Conservation (phyloP, 2,113 vertebrate species). For the Casuarius casuarius region DNA sequence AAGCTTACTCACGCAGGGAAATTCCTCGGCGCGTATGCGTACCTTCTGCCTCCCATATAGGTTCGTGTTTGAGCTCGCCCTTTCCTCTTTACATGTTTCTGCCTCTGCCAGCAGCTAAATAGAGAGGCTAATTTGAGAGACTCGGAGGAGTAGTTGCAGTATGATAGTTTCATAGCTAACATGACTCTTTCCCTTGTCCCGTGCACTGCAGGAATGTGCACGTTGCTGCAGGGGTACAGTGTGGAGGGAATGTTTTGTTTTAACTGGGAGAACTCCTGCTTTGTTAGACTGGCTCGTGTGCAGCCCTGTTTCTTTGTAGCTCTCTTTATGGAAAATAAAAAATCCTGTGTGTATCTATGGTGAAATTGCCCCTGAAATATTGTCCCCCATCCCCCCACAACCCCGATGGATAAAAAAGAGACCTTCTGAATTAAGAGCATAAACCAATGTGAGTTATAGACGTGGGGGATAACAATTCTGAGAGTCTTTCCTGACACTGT, state of each 20-base stretch:
- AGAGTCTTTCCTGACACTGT: neutral
- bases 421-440: neutral
- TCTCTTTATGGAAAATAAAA: neutral
- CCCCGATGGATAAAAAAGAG: neutral
- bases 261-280: neutral
- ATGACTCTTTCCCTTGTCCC: neutral
- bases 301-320: neutral
- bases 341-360: neutral
- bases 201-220: constrained; percentile 13
- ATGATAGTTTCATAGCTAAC: neutral
- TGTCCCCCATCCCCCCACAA: neutral
- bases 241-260: neutral
- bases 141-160: neutral
- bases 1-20: neutral
- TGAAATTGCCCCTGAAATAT: neutral
- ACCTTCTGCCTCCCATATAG: neutral
- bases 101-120: constrained; percentile 35
- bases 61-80: constrained; percentile 39
- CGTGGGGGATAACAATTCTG: constrained; percentile 22
- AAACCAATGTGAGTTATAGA: neutral
- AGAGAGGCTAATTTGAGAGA: constrained; percentile 8
- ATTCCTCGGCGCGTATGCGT: neutral
- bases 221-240: neutral
- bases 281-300: neutral
- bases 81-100: neutral